Evolutionary conservation across 64 coral and sea anemone genomes (phyloP).

Genomic region (Montipora cactus): DNA sequence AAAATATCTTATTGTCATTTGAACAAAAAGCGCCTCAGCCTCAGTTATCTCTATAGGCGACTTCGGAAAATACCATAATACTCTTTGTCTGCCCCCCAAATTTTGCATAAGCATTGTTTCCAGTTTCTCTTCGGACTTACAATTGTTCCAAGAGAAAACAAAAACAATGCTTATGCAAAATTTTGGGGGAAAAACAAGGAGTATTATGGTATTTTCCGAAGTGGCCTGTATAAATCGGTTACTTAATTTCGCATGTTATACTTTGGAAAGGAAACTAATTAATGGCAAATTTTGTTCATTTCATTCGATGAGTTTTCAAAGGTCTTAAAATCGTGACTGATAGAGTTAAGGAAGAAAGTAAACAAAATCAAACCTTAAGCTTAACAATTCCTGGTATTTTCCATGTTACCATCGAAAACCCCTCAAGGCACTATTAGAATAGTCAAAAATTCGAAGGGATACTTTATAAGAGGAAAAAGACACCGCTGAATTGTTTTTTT

Average conservation of each 20-base stretch:
- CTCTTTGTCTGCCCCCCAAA: no score
- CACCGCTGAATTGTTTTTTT: neutral
- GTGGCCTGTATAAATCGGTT: no score
- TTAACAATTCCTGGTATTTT: neutral
- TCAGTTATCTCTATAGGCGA: neutral
- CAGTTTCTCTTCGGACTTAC: no score
- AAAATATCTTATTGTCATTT: neutral
- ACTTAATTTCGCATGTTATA: neutral
- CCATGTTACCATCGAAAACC: neutral
- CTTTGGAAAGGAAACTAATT: neutral
- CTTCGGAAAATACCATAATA: no score
- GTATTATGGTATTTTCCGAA: no score
- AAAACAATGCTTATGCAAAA: no score
- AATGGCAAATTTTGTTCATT: no score
- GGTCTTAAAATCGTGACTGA: neutral
- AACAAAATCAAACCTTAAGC: neutral
- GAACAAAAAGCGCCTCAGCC: constrained; percentile 1
- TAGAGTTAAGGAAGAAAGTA: neutral
- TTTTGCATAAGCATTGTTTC: no score
- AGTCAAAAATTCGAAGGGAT: neutral
- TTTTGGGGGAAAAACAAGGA: no score
- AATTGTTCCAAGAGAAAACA: no score
- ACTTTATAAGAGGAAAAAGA: neutral
- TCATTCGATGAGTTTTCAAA: neutral
- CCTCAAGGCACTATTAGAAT: neutral